Conservation (phyloP, 1,140 invertebrate genomes). For the Ceratosolen solmsi region DNA sequence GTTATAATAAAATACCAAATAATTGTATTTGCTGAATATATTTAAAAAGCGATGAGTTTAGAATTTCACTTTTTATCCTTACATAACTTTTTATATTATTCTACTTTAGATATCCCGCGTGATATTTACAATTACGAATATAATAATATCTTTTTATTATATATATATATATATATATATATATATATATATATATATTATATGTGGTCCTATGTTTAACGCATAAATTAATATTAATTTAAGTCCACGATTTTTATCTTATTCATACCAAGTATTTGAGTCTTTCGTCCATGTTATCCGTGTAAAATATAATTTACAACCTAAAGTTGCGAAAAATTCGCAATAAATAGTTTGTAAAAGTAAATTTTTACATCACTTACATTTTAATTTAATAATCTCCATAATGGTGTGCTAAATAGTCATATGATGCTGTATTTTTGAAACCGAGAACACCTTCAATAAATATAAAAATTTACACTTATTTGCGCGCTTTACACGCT, state of each 20-base stretch:
- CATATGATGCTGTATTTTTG: constrained; percentile 34
- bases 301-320: too few species aligned
- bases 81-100: not conserved
- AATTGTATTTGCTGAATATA: not conserved
- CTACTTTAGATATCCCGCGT: not conserved
- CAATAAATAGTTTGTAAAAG: not conserved
- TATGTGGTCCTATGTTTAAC: too few species aligned
- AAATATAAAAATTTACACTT: constrained; percentile 26
- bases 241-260: too few species aligned
- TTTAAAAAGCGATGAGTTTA: not conserved
- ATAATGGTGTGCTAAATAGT: constrained; percentile 11
- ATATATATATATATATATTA: too few species aligned
- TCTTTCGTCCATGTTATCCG: not conserved
- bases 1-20: not conserved
- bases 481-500: not conserved
- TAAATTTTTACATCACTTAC: constrained; percentile 15
- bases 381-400: too few species aligned
- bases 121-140: not conserved
- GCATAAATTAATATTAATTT: too few species aligned
- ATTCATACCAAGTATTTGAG: too few species aligned
- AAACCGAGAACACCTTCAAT: constrained; percentile 1
- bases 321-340: too few species aligned
- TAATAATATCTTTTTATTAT: too few species aligned
- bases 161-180: too few species aligned
- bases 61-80: not conserved